phyloP scores from a whole-genome alignment of 2,888 invertebrate species.

The Brenthis hecate region DNA sequence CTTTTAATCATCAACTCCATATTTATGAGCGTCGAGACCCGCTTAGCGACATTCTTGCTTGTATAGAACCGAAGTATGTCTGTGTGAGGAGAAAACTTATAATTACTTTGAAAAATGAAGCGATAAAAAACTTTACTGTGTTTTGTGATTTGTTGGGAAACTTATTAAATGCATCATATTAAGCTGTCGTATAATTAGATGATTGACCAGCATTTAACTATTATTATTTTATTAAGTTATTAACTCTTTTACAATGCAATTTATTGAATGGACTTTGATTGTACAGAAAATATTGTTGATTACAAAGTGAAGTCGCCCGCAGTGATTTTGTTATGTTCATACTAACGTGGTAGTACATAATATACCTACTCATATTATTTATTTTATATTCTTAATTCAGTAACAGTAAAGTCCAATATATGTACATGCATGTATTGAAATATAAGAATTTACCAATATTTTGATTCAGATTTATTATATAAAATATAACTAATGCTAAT shows the following conservation, averaged over 20 bases:
- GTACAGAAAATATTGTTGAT: not conserved
- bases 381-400: too few relatives aligned
- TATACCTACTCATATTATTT: too few relatives aligned
- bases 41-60: slow-evolving; percentile 72
- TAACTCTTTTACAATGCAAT: too few relatives aligned
- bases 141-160: slow-evolving; percentile 35
- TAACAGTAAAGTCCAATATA: too few relatives aligned
- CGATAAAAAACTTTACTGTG: slow-evolving; percentile 34
- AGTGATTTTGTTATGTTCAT: too few relatives aligned
- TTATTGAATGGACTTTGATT: not conserved
- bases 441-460: too few relatives aligned
- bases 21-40: slow-evolving; percentile 69
- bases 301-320: not conserved
- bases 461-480: too few relatives aligned
- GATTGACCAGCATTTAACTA: not conserved
- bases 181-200: slow-evolving; percentile 16
- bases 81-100: slow-evolving; percentile 40
- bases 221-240: not conserved
- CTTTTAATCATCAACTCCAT: slow-evolving; percentile 73
- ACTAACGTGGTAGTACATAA: too few relatives aligned
- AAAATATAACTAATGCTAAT: too few relatives aligned
- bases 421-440: too few relatives aligned
- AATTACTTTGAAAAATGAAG: slow-evolving; percentile 38
- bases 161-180: slow-evolving; percentile 31
- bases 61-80: slow-evolving; percentile 43